phyloP scores from a whole-genome alignment of 2,797 vertebrate species.

The Percopsis omiscomaycus region DNA sequence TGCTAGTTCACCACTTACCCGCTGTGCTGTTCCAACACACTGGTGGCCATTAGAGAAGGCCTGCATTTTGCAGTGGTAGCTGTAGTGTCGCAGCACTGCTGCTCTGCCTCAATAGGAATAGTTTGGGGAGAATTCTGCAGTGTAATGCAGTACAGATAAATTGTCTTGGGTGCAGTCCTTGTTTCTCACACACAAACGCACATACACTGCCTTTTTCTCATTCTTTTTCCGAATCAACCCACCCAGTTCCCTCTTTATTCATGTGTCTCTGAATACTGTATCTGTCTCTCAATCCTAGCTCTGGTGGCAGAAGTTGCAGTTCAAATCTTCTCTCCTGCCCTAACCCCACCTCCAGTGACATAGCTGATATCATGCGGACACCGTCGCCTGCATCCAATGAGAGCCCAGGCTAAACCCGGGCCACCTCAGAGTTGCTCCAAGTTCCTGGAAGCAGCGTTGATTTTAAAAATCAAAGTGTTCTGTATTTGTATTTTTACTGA shows the following conservation, averaged over 20 bases:
- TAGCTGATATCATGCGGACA: slow-evolving; percentile 40
- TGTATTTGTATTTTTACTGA: slow-evolving; percentile 86
- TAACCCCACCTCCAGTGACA: slow-evolving; percentile 7
- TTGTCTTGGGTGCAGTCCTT: not conserved
- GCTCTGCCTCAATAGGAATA: not conserved
- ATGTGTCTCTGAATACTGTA: not conserved
- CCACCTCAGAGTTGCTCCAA: slow-evolving; percentile 21
- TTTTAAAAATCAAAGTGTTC: slow-evolving; percentile 77
- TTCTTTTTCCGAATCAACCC: not conserved
- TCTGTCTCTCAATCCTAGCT: too few species aligned
- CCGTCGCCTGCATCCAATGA: slow-evolving; percentile 30
- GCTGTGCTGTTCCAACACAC: too few species aligned
- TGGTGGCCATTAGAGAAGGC: too few species aligned
- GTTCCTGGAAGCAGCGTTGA: slow-evolving; percentile 52
- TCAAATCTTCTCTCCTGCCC: not conserved
- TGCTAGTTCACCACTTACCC: too few species aligned
- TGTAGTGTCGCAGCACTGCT: not conserved
- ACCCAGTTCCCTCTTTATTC: not conserved
- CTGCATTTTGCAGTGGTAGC: too few species aligned
- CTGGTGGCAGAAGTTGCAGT: too few species aligned
- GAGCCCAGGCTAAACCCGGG: slow-evolving; percentile 35
- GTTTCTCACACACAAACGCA: not conserved
- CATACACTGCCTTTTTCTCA: not conserved
- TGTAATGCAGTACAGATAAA: not conserved
- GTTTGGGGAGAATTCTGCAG: not conserved